Conservation (phyloP, 2,113 vertebrate genomes). For the Sterna hirundo region DNA sequence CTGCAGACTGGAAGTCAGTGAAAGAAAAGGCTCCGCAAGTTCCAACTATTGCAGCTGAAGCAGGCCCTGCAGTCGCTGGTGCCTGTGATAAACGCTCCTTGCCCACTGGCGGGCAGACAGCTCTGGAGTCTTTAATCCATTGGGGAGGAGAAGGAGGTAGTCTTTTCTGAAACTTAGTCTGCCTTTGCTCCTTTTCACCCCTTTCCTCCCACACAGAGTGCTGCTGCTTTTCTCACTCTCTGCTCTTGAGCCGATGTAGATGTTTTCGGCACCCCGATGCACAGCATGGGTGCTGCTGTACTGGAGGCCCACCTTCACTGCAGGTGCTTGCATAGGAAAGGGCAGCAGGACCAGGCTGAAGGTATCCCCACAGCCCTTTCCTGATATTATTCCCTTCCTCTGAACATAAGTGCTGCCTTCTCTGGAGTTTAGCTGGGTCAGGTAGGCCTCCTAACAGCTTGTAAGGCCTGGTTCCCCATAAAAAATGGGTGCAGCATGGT, state of each 20-base stretch:
- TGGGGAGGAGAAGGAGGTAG: rapidly evolving
- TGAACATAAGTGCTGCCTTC: neutral
- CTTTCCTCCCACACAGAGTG: neutral
- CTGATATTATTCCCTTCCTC: neutral
- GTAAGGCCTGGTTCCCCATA: neutral
- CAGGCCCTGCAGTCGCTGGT: neutral
- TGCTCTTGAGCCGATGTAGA: rapidly evolving
- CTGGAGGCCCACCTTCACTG: neutral
- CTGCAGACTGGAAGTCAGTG: neutral
- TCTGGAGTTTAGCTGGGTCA: neutral
- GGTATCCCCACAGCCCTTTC: neutral
- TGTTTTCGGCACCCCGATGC: rapidly evolving
- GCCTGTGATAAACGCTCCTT: neutral
- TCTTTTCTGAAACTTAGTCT: neutral
- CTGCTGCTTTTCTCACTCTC: neutral
- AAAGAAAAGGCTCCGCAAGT: neutral
- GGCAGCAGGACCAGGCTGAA: neutral
- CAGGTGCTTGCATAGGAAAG: neutral
- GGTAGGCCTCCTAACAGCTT: neutral
- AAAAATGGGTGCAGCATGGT: neutral
- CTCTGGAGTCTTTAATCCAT: neutral
- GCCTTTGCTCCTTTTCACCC: neutral
- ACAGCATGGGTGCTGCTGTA: neutral
- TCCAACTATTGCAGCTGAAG: neutral
- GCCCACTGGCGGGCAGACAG: neutral